Evolutionary conservation across 2,797 vertebrate species (phyloP), one percentile per base, ranked within the genome.

Genomic region (Coreius guichenoti): DNA sequence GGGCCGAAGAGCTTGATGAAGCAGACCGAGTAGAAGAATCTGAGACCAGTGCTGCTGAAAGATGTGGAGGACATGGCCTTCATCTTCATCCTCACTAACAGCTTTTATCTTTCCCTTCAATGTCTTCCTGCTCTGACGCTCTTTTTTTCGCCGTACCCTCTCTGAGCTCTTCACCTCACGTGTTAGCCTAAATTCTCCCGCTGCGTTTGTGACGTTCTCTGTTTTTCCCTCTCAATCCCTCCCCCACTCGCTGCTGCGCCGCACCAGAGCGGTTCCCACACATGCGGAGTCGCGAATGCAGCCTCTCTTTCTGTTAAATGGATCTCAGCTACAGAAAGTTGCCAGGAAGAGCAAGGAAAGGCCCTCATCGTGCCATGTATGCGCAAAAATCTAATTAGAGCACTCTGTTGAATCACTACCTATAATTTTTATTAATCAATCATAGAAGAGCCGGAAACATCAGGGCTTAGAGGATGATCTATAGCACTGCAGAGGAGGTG

Each of bases 21-120:
- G 87, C 92, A 97, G 86, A 95, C 92, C 49, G 95, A 95, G 91
- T 96, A 97, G 83, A 96, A 93, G 91, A 95, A 96, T 94, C 90
- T 94, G 36, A 94, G 88, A 84, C 94, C 92, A 85, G 93, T 90
- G 90, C 89, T 95, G 91, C 83, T 86, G 63, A 96, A 92, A 89
- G 92, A 91, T 85, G 94, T 82, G 84, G 93, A 94, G 69, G 96
- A 95, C 92, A 95, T 91, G 0, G 93, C 87, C 91, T 95, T 94
- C 89, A 91, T 95, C 94, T 94, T 95, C 95, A 95, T 95, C 91
- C 91, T 95, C 90, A 91, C 87, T 91, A 90, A 85, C 80, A 88
- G 85, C 82, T 80, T 73, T 82, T 87, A 81, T 83, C 33, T 17
- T 65, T 63, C 80, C 33, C 70, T 80, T 85, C 63, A 84, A 76